These are phyloP conservation scores for Tyrannus savana DNA, from an alignment of 2,113 vertebrate genomes.

Conservation along the genomic window DNA sequence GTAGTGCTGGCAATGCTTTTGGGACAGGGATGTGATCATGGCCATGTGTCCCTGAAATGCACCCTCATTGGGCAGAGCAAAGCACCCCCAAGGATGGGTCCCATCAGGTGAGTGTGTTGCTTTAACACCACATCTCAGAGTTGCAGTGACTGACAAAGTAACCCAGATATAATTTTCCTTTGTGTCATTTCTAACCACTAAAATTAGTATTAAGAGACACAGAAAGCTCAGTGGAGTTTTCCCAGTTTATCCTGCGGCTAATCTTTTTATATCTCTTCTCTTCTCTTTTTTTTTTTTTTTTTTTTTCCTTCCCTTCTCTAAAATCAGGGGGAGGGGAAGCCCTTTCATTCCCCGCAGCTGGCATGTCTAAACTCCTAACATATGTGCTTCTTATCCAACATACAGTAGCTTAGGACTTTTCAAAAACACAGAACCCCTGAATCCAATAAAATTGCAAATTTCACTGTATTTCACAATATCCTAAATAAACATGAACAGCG, in stretches of 20 bases:
- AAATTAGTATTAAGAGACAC: conserved; percentile 76
- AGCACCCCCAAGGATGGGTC: background rate
- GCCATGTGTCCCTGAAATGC: accelerated
- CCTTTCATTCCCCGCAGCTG: conserved; percentile 42
- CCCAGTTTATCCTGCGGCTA: conserved; percentile 68
- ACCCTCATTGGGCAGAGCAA: accelerated
- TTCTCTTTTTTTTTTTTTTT: background rate
- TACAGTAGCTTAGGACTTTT: conserved; percentile 80
- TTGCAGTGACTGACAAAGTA: conserved; percentile 57
- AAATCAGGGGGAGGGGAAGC: conserved; percentile 46
- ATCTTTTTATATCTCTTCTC: conserved; percentile 65
- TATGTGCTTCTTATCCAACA: conserved; percentile 65
- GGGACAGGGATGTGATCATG: background rate
- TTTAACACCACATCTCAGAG: background rate
- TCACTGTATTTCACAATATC: conserved; percentile 95
- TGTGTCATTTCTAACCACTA: conserved; percentile 70
- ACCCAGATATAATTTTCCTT: conserved; percentile 67
- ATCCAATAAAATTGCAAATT: conserved; percentile 99
- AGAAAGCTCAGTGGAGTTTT: conserved; percentile 75
- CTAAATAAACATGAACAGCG: conserved; percentile 96
- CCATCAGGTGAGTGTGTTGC: background rate
- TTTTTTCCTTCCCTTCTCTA: background rate
- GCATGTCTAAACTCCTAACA: conserved; percentile 63
- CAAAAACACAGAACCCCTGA: conserved; percentile 79
- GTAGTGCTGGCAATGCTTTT: background rate